Conservation (phyloP, 2,113 vertebrate species). For the Tachysurus vachellii region DNA sequence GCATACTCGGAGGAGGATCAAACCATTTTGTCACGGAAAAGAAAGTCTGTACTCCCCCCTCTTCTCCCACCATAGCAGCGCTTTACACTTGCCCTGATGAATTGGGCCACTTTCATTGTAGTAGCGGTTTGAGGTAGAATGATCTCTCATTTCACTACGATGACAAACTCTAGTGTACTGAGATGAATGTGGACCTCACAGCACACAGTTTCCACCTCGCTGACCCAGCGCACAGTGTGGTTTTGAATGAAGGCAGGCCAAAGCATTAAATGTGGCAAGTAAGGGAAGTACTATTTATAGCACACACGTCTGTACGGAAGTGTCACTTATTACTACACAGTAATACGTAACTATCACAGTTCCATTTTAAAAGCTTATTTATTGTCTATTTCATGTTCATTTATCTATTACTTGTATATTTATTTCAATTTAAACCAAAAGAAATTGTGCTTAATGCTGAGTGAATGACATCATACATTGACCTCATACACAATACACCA, state of each 20-base stretch:
- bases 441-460: not conserved
- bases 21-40: constrained; percentile 51
- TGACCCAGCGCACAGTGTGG: constrained; percentile 42
- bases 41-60: constrained; percentile 35
- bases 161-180: constrained; percentile 34
- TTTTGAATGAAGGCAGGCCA: not conserved
- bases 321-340: not conserved
- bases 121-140: constrained; percentile 59
- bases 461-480: not conserved
- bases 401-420: not conserved
- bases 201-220: constrained; percentile 66
- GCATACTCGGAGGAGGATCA: constrained; percentile 48
- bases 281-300: constrained; percentile 11
- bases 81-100: constrained; percentile 59
- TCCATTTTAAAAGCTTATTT: not conserved
- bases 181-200: constrained; percentile 64
- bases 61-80: constrained; percentile 46
- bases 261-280: not conserved
- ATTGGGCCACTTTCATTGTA: constrained; percentile 61
- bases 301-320: not conserved
- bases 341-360: not conserved
- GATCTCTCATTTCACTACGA: constrained; percentile 72
- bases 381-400: not conserved
- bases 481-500: not conserved
- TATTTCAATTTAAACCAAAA: not conserved